Conservation (phyloP, 1,140 invertebrate genomes). For the Nebria ingens region DNA sequence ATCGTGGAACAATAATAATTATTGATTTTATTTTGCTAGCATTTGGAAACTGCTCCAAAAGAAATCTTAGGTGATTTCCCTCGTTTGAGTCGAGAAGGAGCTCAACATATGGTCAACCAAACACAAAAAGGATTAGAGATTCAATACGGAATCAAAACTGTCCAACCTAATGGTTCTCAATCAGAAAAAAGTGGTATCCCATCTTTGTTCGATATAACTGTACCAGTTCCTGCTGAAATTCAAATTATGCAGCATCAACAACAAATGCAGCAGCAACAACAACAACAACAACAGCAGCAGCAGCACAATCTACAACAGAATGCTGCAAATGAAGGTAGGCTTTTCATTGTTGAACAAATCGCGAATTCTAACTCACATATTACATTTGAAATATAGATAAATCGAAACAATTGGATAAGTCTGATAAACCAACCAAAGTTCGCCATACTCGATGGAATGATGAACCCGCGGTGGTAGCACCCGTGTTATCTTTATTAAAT, state of each 20-base stretch:
- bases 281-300: too few relatives aligned
- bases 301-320: too few relatives aligned
- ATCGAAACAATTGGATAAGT: constrained; percentile 24
- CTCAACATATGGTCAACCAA: constrained; percentile 57
- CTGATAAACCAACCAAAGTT: constrained; percentile 12
- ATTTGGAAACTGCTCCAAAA: constrained; percentile 81
- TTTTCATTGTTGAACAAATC: too few relatives aligned
- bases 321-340: too few relatives aligned
- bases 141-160: constrained; percentile 32
- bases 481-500: background rate
- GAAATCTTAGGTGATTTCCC: constrained; percentile 83
- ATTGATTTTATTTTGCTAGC: constrained; percentile 40
- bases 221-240: constrained; percentile 36
- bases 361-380: too few relatives aligned
- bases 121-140: constrained; percentile 54
- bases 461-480: background rate
- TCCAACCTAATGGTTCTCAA: constrained; percentile 16
- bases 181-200: constrained; percentile 37
- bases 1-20: background rate
- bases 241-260: constrained; percentile 18
- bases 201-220: constrained; percentile 45
- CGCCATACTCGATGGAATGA: constrained; percentile 3
- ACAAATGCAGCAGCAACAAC: too few relatives aligned
- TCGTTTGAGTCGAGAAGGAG: constrained; percentile 62
- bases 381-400: too few relatives aligned